Conservation (phyloP, 2,888 invertebrate genomes). For the Rhaphigaster nebulosa region DNA sequence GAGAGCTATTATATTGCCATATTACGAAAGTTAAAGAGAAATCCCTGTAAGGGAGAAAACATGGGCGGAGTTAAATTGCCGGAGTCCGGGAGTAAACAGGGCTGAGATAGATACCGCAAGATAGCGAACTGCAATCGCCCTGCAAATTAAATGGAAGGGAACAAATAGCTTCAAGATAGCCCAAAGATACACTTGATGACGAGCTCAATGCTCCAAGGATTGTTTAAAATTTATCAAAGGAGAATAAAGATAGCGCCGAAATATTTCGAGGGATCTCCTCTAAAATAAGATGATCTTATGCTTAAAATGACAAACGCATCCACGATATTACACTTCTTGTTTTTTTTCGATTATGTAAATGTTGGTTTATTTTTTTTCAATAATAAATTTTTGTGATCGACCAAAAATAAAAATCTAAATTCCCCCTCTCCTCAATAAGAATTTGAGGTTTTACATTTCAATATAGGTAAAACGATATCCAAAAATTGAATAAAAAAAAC, state of each 20-base stretch:
- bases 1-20: background rate
- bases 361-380: too few relatives aligned
- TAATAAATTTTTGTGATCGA: too few relatives aligned
- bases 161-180: constrained; percentile 27
- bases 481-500: too few relatives aligned
- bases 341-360: too few relatives aligned
- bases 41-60: background rate
- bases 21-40: background rate
- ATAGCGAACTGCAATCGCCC: background rate
- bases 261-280: background rate
- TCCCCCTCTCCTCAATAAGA: too few relatives aligned
- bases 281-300: background rate
- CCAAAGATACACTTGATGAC: constrained; percentile 26
- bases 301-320: background rate
- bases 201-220: background rate
- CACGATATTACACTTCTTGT: background rate
- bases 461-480: too few relatives aligned
- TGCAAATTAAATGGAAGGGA: constrained; percentile 43
- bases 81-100: background rate
- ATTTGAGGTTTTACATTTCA: too few relatives aligned
- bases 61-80: background rate
- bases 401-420: too few relatives aligned
- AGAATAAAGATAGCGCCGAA: background rate
- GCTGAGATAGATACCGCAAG: background rate
- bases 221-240: constrained; percentile 40